Evolutionary conservation across 1,140 invertebrate species (phyloP), one percentile per base, ranked within the genome.

Genomic region (Bombyx mandarina): DNA sequence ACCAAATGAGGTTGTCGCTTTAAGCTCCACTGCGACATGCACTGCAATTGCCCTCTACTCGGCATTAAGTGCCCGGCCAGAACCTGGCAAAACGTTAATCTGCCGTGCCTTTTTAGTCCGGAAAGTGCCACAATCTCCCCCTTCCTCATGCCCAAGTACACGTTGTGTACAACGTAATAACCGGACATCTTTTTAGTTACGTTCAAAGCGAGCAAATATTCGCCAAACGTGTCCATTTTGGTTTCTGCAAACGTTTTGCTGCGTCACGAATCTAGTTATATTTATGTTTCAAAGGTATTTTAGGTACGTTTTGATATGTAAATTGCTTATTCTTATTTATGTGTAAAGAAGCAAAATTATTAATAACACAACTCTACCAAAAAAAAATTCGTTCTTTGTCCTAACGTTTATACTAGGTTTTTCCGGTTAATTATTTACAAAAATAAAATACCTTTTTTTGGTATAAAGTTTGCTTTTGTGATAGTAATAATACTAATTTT

Each of bases 91-190:
- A 85, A 58, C 1, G 56, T 56, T 22, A 65, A 35, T 22, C 79
- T 73, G 4, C 79, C 82, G 49, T 76, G 76, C 6, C 63, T 53
- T 46, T 63, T 62, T 6, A 75, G 51, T 0, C 82, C 79, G 0
- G 77, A 74, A 22, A 82, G 22, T 0, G 75, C 78, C 9, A 79
- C 45, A 0, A 61, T 73, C 49, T 79, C 66, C 1, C 82, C 79
- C 52, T 68, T 73, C 0, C 63, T 66, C 3, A 85, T 0, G 0
- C 78, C 77, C 0, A 85, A 59, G 52, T 65, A 70, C 1, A 80
- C 43, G 46, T 77, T 69, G 3, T 54, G 60, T 1, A 82, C 47
- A 1, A 57, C 50, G 53, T 62, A 77, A 3, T 57, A 46, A 3
- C 67, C 67, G 2, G 22, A 44, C 1, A 53, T 18, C 12, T 57